Evolutionary conservation across 1,140 invertebrate species (phyloP).

Genomic region (Phenacoccus solenopsis): DNA sequence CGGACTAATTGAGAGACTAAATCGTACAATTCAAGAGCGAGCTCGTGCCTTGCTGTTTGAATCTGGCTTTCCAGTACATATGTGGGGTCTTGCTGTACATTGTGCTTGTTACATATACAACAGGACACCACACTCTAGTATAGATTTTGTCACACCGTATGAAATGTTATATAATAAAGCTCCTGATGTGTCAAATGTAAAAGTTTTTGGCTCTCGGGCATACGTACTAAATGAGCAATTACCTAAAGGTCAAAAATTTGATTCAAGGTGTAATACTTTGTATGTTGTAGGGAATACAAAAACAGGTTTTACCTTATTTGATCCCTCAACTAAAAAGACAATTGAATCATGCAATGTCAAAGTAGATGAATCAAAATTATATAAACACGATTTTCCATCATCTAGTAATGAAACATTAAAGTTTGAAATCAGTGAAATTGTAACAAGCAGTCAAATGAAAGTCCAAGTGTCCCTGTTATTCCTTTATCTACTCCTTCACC

Average conservation of each 20-base stretch:
- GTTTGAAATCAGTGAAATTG: no score
- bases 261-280: background rate
- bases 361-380: background rate
- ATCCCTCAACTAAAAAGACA: background rate
- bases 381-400: background rate
- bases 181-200: slow-evolving; percentile 27
- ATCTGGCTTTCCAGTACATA: slow-evolving; percentile 27
- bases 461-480: no score
- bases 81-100: slow-evolving; percentile 28
- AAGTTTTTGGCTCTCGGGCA: slow-evolving; percentile 31
- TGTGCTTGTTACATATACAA: slow-evolving; percentile 18
- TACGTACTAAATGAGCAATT: slow-evolving; percentile 18
- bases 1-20: slow-evolving; percentile 32
- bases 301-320: background rate
- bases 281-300: background rate
- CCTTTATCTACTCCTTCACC: background rate
- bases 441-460: no score
- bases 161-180: slow-evolving; percentile 30
- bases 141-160: slow-evolving; percentile 25
- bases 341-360: background rate
- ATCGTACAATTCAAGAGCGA: slow-evolving; percentile 30
- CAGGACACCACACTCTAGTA: background rate
- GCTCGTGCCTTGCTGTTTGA: slow-evolving; percentile 32
- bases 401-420: background rate
- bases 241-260: background rate